phyloP scores from a whole-genome alignment of 2,113 vertebrate genomes.

The Mormoops blainvillei region DNA sequence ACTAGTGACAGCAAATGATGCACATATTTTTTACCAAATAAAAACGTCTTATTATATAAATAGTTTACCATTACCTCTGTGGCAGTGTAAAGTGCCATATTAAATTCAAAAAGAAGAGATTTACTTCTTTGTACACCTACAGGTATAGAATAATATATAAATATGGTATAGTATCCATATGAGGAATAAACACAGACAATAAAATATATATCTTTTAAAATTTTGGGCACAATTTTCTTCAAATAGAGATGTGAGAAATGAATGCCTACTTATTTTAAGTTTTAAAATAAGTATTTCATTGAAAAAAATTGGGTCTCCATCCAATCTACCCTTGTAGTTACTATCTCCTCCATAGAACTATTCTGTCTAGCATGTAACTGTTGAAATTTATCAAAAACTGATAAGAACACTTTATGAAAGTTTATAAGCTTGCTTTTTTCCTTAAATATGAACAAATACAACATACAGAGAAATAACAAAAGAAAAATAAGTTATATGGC shows the following conservation, averaged over 20 bases:
- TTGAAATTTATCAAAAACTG: not conserved
- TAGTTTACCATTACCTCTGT: constrained; percentile 68
- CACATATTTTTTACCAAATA: constrained; percentile 25
- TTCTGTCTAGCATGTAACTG: constrained; percentile 48
- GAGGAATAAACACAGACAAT: constrained; percentile 65
- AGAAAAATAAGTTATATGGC: constrained; percentile 35
- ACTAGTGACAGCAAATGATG: constrained; percentile 54
- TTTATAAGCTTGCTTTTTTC: constrained; percentile 49
- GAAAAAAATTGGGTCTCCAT: constrained; percentile 43
- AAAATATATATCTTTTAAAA: constrained; percentile 64
- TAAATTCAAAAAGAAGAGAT: constrained; percentile 57
- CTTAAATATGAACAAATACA: constrained; percentile 26
- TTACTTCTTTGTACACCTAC: constrained; percentile 51
- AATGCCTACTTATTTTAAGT: constrained; percentile 59
- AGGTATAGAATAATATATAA: constrained; percentile 61
- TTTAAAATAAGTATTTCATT: constrained; percentile 57
- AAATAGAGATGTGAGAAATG: constrained; percentile 49
- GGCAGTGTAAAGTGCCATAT: constrained; percentile 76
- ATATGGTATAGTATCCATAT: constrained; percentile 58
- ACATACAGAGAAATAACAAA: not conserved
- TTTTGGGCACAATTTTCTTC: constrained; percentile 59
- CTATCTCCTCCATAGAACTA: constrained; percentile 63
- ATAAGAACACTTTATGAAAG: constrained; percentile 72
- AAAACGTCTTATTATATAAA: constrained; percentile 61
- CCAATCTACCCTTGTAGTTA: constrained; percentile 46